Base-by-base conservation (phyloP, 1,140 invertebrate genomes). In the Trachymyrmex septentrionalis region DNA sequence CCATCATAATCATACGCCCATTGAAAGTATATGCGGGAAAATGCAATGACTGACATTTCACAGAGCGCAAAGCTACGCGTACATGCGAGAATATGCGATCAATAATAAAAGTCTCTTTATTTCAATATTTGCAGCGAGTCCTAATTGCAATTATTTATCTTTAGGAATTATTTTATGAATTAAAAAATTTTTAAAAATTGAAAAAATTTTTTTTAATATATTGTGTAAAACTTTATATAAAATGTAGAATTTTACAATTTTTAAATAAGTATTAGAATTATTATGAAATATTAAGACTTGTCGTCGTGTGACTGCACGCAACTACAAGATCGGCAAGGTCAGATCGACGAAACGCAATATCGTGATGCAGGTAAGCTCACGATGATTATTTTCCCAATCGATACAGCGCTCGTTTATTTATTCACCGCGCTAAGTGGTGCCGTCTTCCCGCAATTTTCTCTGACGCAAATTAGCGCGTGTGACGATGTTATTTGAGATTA, bases 381-480 rank as follows among this genome's bases (percentile, higher is more conserved):
- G 5, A 3, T 73, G 80, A 73, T 84, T 84, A 84, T 84, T 84
- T 84, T 84, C 10, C 24, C 19, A 10, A 30, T 61, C 69, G 55
- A 84, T 73, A 73, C 24, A 2, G 61, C n/a, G 16, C 75, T 38
- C 55, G 67, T 84, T 84, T 84, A 75, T 84, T 84, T 84, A 67
- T 48, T 50, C 69, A 21, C 21, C 53, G 7, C 19, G 53, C 67
- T 82, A 72, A 82, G 67, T 27, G 67, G 55, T 72, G 66, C 78
- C 67, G 55, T 24, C 30, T 84, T 84, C 69, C 30, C 69, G 69
- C 80, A 9, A 84, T 84, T 84, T 84, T 61, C 67, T 84, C 80
- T 84, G 80, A 84, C 80, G 80, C 69, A 84, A 50, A 84, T 84
- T 84, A 84, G n/a, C 80, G 27, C 27, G n/a, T 44, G 53, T 84